Base-by-base conservation (phyloP, 2,888 invertebrate species). In the Orthonychiurus folsomi region DNA sequence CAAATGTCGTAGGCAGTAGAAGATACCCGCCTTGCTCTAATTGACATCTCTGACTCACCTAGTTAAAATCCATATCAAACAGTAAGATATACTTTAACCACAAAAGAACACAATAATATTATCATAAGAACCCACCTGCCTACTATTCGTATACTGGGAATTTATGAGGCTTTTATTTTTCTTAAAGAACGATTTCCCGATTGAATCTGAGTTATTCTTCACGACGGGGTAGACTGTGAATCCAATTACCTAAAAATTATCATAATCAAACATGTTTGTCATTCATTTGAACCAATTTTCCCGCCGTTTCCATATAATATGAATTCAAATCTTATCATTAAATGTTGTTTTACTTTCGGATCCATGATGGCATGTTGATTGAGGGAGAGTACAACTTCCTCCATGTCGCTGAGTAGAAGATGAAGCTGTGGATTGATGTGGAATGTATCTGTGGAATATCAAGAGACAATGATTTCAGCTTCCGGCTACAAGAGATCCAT, bases 341-440 rank as follows among this genome's bases (percentile, higher is more conserved):
- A n/a, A n/a, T n/a, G n/a, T n/a, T n/a, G n/a, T n/a, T n/a, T n/a
- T n/a, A 92, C 91, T 80, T 92, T 91, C 15, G 93, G 92, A 76
- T 93, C 93, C 82, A 92, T 87, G 59, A 92, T 88, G 67, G 89
- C 88, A 77, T 93, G 91, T 75, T 93, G 93, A 76, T 89, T 89
- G 15, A 93, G 78, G 0, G 90, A 90, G 59, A 93, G 85, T 18
- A 93, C 85, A 1, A 90, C 85, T 77, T 88, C 88, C 75, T 88
- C 88, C 79, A 84, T 84, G 75, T 91, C 91, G 73, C 84, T 85
- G 28, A 93, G 77, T 55, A 85, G 82, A 56, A 93, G 76, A 74
- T 92, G 86, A 50, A 93, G 80, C 79, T 93, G 93, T 0, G 93
- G 93, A 78, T 93, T 93, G 75, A 92, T 89, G 77, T 93, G 92